A percentile compares a stretch with the other conserved stretches of the same genome.
These are phyloP conservation scores for Mastigias papua DNA, from an alignment of 30 jellyfish, hydroid and myxozoan species.

Conservation along the genomic window DNA sequence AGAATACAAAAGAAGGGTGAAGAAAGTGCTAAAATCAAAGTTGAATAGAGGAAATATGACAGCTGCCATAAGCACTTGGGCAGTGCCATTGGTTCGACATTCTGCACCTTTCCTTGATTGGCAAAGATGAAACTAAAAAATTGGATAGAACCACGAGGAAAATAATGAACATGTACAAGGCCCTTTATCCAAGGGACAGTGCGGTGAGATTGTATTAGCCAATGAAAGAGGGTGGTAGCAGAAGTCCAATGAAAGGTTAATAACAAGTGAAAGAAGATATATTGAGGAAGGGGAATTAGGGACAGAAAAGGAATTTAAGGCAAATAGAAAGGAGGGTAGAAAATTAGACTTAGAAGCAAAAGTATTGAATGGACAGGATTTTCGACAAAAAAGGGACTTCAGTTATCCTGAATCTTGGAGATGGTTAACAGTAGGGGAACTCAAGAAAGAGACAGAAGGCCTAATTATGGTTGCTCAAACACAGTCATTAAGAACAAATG, in stretches of 20 bases:
- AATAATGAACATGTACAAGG: constrained; percentile 5
- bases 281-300: neutral
- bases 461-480: too few relatives aligned
- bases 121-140: neutral
- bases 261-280: neutral
- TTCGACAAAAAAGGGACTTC: neutral
- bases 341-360: constrained; percentile 1
- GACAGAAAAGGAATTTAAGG: neutral
- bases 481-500: constrained; percentile 32
- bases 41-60: constrained; percentile 13
- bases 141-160: neutral
- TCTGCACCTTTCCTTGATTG: neutral
- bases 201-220: neutral
- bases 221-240: constrained; percentile 22
- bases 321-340: neutral
- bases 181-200: constrained; percentile 9
- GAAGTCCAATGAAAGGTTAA: constrained; percentile 2
- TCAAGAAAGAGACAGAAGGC: too few relatives aligned
- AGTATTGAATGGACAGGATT: constrained; percentile 19
- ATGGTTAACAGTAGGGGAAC: constrained; percentile 17
- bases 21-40: constrained; percentile 7
- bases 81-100: constrained; percentile 1
- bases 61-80: constrained; percentile 5
- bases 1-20: constrained; percentile 6
- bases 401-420: constrained; percentile 1